These are phyloP conservation scores for Pseudochaenichthys georgianus DNA, from an alignment of 2,797 vertebrate species.

Conservation along the genomic window DNA sequence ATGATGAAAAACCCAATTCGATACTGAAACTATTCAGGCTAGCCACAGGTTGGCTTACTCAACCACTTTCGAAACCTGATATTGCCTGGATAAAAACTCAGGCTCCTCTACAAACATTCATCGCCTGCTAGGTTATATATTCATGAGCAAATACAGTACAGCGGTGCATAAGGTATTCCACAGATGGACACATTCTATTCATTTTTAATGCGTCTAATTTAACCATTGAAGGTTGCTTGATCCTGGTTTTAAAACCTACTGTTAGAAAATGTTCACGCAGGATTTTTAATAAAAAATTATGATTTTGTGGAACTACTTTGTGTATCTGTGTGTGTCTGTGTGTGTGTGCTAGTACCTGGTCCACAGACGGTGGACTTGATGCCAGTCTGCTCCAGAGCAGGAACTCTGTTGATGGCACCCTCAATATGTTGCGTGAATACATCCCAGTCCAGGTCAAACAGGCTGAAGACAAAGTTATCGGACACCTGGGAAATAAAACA, in stretches of 20 bases:
- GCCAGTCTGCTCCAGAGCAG: conserved; percentile 91
- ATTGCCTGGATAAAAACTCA: conserved; percentile 14
- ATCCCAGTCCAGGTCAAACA: conserved; percentile 98
- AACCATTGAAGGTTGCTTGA: conserved; percentile 26
- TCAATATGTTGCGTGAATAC: conserved; percentile 94
- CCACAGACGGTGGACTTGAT: conserved; percentile 98
- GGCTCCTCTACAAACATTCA: conserved; percentile 46
- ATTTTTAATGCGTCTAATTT: conserved; percentile 44
- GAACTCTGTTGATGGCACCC: conserved; percentile 93
- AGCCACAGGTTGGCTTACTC: conserved; percentile 15
- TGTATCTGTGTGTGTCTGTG: neutral
- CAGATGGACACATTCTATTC: conserved; percentile 34
- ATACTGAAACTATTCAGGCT: conserved; percentile 12
- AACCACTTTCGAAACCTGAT: neutral
- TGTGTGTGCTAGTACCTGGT: conserved; percentile 84
- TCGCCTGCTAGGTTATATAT: conserved; percentile 31
- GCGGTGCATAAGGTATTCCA: conserved; percentile 19
- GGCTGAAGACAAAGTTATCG: conserved; percentile 94
- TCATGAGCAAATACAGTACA: conserved; percentile 36
- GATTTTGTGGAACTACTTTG: conserved; percentile 1
- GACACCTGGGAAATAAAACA: conserved; percentile 85
- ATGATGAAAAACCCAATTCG: conserved; percentile 42
- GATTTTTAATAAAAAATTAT: conserved; percentile 2
- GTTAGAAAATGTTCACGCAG: neutral
- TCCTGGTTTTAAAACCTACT: conserved; percentile 23